phyloP scores from a whole-genome alignment of 1,140 invertebrate genomes.

The Orchesella cincta region DNA sequence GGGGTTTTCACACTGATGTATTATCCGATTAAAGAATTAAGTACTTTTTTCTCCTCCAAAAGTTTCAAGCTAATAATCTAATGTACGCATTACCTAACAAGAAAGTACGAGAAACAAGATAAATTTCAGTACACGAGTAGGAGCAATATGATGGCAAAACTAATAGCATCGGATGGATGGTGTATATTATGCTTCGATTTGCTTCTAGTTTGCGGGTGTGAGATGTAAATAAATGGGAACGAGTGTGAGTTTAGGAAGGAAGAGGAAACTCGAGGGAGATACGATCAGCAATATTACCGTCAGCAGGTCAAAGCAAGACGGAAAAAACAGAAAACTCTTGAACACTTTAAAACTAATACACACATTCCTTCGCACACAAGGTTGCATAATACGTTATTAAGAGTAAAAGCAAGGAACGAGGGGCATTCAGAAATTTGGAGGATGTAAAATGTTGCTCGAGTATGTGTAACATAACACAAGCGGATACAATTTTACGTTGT shows the following conservation, averaged over 20 bases:
- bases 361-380: too few species aligned
- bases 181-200: slow-evolving; percentile 5
- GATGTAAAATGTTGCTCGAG: too few species aligned
- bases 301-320: slow-evolving; percentile 7
- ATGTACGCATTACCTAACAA: not conserved
- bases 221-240: not conserved
- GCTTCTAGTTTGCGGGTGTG: not conserved
- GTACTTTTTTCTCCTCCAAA: not conserved
- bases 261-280: slow-evolving; percentile 11
- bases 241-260: not conserved
- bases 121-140: slow-evolving; percentile 23
- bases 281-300: slow-evolving; percentile 27
- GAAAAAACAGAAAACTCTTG: not conserved
- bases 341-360: too few species aligned
- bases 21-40: slow-evolving; percentile 28
- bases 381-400: too few species aligned
- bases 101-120: slow-evolving; percentile 2
- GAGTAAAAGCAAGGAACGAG: too few species aligned
- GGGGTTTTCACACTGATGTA: slow-evolving; percentile 3
- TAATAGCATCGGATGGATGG: slow-evolving; percentile 9
- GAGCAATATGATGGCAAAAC: slow-evolving; percentile 10
- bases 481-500: too few species aligned
- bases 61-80: not conserved
- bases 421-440: too few species aligned
- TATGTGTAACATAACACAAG: too few species aligned